Conservation (phyloP, 2,888 invertebrate species). For the Megamerina dolium region DNA sequence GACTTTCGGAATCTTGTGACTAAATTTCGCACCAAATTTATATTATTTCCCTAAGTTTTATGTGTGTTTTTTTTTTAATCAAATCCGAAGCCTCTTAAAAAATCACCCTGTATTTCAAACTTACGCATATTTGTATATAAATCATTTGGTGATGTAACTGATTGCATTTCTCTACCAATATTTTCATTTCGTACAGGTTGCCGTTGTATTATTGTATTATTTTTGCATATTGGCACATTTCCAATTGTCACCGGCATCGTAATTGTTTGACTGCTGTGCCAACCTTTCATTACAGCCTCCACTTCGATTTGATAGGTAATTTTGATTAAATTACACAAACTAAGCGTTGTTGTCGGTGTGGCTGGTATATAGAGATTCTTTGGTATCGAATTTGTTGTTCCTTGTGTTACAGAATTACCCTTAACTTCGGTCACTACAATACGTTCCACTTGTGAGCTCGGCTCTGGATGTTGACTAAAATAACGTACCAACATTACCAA, state of each 20-base stretch:
- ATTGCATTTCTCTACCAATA: no score
- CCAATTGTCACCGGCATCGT: slow-evolving; percentile 45
- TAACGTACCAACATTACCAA: slow-evolving; percentile 39
- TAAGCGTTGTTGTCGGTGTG: slow-evolving; percentile 43
- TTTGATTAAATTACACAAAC: slow-evolving; percentile 36
- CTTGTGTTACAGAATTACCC: slow-evolving; percentile 32
- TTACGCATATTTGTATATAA: slow-evolving; percentile 18
- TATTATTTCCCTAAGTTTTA: no score
- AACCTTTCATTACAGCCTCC: slow-evolving; percentile 30
- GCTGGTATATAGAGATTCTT: slow-evolving; percentile 38
- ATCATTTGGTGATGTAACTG: slow-evolving; percentile 14
- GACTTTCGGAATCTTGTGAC: no score
- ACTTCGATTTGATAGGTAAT: slow-evolving; percentile 43
- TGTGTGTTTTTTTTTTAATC: no score
- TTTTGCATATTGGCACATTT: slow-evolving; percentile 37
- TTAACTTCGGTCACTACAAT: slow-evolving; percentile 30
- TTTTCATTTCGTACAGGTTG: no score
- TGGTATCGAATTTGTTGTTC: slow-evolving; percentile 29
- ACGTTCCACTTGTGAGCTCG: slow-evolving; percentile 32
- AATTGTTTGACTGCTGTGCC: slow-evolving; percentile 33
- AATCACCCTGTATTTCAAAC: no score
- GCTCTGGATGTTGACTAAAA: slow-evolving; percentile 25
- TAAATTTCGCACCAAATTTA: no score
- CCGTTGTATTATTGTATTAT: slow-evolving; percentile 19
- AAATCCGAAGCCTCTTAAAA: no score